Percentiles rank a stretch among this genome's conserved stretches.
Conservation (phyloP, 2,888 invertebrate genomes). For the Salpingus planirostris region DNA sequence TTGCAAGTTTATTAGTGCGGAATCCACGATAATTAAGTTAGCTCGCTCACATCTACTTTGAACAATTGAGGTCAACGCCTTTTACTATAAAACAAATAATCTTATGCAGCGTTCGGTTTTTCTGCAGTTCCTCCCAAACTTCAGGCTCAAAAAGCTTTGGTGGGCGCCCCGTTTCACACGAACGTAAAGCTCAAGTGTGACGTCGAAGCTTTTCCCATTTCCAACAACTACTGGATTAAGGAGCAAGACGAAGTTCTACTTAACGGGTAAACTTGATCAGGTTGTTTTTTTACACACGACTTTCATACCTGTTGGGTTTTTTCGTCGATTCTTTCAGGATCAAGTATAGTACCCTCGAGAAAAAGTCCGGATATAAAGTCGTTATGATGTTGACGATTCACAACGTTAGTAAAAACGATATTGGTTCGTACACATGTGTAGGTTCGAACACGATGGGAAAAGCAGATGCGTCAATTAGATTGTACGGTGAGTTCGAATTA, state of each 20-base stretch:
- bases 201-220: slow-evolving; percentile 55
- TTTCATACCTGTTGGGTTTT: not conserved
- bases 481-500: slow-evolving; percentile 56
- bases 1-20: too few relatives aligned
- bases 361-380: slow-evolving; percentile 52
- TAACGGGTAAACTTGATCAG: slow-evolving; percentile 37
- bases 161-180: slow-evolving; percentile 52
- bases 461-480: slow-evolving; percentile 56
- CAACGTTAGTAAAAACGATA: slow-evolving; percentile 51
- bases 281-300: slow-evolving; percentile 4
- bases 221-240: slow-evolving; percentile 58
- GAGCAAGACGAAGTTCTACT: slow-evolving; percentile 46
- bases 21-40: too few relatives aligned
- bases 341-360: slow-evolving; percentile 56
- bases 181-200: slow-evolving; percentile 54
- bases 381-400: slow-evolving; percentile 54
- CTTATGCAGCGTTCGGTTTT: slow-evolving; percentile 1
- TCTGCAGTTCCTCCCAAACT: slow-evolving; percentile 54
- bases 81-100: too few relatives aligned
- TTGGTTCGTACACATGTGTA: slow-evolving; percentile 61
- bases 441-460: slow-evolving; percentile 64
- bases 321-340: slow-evolving; percentile 46
- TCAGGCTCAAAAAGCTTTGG: slow-evolving; percentile 52
- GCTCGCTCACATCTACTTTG: too few relatives aligned
- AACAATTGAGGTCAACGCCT: too few relatives aligned